Evolutionary conservation across 2,888 invertebrate species (phyloP), one percentile per base, ranked within the genome.

Genomic region (Drosophila nigricruria): DNA sequence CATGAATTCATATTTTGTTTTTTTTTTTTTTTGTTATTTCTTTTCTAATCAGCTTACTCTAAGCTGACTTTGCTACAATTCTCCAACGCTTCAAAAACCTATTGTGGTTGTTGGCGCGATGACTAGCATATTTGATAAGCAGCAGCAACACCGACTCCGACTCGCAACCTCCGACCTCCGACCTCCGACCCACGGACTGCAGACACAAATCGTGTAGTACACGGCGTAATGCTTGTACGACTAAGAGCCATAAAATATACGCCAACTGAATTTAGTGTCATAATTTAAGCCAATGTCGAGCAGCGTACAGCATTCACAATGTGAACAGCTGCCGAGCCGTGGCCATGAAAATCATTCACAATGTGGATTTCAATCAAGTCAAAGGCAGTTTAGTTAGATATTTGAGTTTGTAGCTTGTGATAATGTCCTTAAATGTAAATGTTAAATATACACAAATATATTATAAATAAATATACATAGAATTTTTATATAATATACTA

Each of bases 201-300:
- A 23, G 23, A 30, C 20, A 18, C n/a, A 49, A 61, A 45, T 53
- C 64, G 62, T 78, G 77, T 73, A 69, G 27, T 53, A 78, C 77
- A 77, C 54, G 63, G 63, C 54, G 63, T 60, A 66, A 66, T 73
- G 60, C 57, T 60, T 68, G 59, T 49, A 60, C 42, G 34, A 23
- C 38, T 62, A 52, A 58, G 53, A 60, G 54, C 71, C 62, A 63
- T 72, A 79, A 79, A 79, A 63, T 36, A 53, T 76, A 70, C 80
- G 69, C 72, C 69, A 66, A 49, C 71, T 61, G 68, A 79, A 78
- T 79, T 78, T 72, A 65, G 69, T 79, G 70, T 62, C 73, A 68
- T 79, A 76, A 76, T 79, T 76, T 76, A 76, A 76, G 72, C 54
- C 72, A 62, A 68, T 68, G 54, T 59, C 62, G 43, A 53, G 43